Evolutionary conservation across 2,113 vertebrate genomes (phyloP).

Genomic region (Rostratula benghalensis): DNA sequence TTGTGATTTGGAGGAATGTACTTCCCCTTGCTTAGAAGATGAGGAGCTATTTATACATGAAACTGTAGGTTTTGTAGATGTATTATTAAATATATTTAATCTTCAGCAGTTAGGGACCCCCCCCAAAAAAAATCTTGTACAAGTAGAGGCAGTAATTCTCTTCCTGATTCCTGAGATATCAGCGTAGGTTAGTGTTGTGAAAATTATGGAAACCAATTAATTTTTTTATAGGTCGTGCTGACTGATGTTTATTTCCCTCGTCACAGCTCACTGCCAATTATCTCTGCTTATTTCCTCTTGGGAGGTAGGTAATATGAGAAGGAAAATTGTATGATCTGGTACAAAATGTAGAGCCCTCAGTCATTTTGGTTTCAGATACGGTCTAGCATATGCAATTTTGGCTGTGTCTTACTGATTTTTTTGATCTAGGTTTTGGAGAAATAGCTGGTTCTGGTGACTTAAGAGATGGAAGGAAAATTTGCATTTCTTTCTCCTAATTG

Average conservation of each 20-base stretch:
- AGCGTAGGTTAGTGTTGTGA: not conserved
- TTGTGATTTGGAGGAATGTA: not conserved
- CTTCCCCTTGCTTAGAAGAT: not conserved
- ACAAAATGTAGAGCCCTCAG: not conserved
- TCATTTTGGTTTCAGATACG: not conserved
- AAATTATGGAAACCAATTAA: constrained; percentile 24
- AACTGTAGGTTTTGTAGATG: not conserved
- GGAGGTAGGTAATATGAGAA: not conserved
- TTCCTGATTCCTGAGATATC: not conserved
- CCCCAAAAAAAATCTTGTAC: not conserved
- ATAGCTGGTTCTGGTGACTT: not conserved
- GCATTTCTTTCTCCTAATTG: not conserved
- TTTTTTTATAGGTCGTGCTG: not conserved
- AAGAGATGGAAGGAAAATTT: not conserved
- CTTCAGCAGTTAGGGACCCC: not conserved
- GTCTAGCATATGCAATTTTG: not conserved
- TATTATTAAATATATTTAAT: not conserved
- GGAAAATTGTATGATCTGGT: not conserved
- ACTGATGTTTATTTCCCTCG: not conserved
- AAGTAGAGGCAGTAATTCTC: not conserved
- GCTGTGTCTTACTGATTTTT: not conserved
- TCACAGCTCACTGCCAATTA: not conserved
- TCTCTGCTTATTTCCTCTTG: not conserved
- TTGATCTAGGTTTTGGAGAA: not conserved
- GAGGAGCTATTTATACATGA: not conserved